These are phyloP conservation scores for Amaurobius ferox DNA, from an alignment of 2,888 invertebrate species.

Conservation along the genomic window DNA sequence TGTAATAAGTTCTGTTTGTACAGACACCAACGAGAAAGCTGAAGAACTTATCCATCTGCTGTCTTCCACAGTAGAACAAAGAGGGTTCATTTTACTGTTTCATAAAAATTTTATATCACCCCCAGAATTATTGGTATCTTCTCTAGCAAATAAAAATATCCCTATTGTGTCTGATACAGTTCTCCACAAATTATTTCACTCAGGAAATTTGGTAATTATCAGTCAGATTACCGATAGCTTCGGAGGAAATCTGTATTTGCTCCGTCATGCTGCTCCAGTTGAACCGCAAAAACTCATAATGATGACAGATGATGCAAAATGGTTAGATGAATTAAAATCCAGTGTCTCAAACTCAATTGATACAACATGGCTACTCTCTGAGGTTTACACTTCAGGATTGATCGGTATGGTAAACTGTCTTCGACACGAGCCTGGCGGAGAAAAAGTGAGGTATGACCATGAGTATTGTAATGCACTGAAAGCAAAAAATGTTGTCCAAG, in stretches of 20 bases:
- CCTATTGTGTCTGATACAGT: not conserved
- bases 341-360: not conserved
- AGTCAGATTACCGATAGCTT: conserved; percentile 33
- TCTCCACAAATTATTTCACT: not conserved
- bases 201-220: not conserved
- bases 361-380: conserved; percentile 77
- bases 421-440: conserved; percentile 77
- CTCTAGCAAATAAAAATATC: conserved; percentile 11
- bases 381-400: not conserved
- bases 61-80: not conserved
- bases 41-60: not conserved
- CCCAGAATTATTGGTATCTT: conserved; percentile 30
- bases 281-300: not conserved
- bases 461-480: too few relatives aligned
- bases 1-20: conserved; percentile 19
- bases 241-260: conserved; percentile 21
- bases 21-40: not conserved
- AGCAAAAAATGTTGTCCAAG: too few relatives aligned
- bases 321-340: not conserved
- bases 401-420: conserved; percentile 80
- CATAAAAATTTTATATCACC: conserved; percentile 9
- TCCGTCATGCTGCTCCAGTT: not conserved
- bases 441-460: conserved; percentile 67
- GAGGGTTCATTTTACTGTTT: conserved; percentile 36
- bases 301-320: not conserved